These are phyloP conservation scores for Osmoderma eremita DNA, from an alignment of 2,888 invertebrate genomes.

Conservation along the genomic window DNA sequence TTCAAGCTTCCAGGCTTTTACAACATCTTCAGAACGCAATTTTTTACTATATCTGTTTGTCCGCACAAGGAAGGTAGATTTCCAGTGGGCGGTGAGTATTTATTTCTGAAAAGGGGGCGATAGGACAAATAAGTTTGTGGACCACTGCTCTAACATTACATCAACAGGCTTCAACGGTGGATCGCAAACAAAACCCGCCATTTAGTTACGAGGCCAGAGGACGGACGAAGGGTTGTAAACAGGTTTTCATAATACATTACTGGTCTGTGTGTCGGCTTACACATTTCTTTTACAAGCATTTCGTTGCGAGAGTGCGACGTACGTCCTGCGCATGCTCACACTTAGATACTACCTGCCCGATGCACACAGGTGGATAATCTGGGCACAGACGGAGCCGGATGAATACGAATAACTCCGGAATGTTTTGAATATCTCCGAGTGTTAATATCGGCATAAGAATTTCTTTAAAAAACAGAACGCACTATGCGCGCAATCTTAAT, in stretches of 20 bases:
- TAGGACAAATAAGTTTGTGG: too few relatives aligned
- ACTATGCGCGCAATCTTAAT: slow-evolving; percentile 32
- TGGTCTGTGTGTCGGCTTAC: slow-evolving; percentile 43
- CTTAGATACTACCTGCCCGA: slow-evolving; percentile 44
- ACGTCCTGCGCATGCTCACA: slow-evolving; percentile 42
- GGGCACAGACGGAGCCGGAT: slow-evolving; percentile 20
- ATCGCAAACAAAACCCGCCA: slow-evolving; percentile 55
- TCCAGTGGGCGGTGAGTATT: too few relatives aligned
- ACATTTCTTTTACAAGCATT: slow-evolving; percentile 45
- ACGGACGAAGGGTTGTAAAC: slow-evolving; percentile 47
- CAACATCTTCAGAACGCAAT: too few relatives aligned
- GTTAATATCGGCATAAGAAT: slow-evolving; percentile 40
- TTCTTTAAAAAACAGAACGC: slow-evolving; percentile 27
- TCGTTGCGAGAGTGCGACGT: slow-evolving; percentile 16
- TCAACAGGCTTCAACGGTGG: slow-evolving; percentile 49
- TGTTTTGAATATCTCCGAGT: slow-evolving; percentile 42
- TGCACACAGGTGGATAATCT: slow-evolving; percentile 43
- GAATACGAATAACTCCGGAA: slow-evolving; percentile 41
- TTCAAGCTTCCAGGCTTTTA: too few relatives aligned
- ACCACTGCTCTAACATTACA: neutral
- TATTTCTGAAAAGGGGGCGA: too few relatives aligned
- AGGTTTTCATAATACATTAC: slow-evolving; percentile 50
- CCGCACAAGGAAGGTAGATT: too few relatives aligned
- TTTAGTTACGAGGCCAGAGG: slow-evolving; percentile 34
- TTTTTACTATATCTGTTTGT: too few relatives aligned